Percentiles rank a stretch among this genome's conserved stretches.
These are phyloP conservation scores for Laupala kohalensis DNA, from an alignment of 1,140 invertebrate genomes.

Conservation along the genomic window DNA sequence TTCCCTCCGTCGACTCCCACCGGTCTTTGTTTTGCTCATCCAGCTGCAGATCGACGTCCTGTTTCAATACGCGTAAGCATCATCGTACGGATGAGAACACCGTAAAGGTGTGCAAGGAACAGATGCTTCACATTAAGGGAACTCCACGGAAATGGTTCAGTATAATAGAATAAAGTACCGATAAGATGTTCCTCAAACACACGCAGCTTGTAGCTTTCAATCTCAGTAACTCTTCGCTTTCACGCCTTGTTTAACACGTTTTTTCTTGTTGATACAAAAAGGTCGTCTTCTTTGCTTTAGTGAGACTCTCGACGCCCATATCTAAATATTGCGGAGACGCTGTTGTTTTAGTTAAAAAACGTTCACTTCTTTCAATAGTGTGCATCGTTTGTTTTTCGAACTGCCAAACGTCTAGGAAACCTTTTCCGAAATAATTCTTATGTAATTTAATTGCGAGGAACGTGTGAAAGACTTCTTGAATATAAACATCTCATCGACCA, in stretches of 20 bases:
- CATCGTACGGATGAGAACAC: too few species aligned
- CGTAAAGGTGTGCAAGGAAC: neutral
- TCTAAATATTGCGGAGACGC: neutral
- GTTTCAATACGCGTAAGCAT: too few species aligned
- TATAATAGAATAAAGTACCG: neutral
- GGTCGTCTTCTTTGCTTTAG: neutral
- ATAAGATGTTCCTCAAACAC: neutral
- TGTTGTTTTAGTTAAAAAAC: neutral
- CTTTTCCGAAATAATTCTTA: too few species aligned
- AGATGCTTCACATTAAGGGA: neutral
- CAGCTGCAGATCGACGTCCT: too few species aligned
- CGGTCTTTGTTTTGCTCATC: too few species aligned
- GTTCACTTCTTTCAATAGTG: neutral
- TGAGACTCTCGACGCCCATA: neutral
- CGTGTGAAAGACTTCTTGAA: too few species aligned
- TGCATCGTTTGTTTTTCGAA: too few species aligned
- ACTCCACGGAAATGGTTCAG: neutral
- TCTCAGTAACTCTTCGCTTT: neutral
- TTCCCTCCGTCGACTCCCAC: too few species aligned
- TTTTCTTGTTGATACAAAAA: neutral
- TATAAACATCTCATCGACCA: too few species aligned
- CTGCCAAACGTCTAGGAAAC: too few species aligned
- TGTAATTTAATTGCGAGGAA: too few species aligned
- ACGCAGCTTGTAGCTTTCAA: neutral
- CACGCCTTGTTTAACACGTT: neutral